Evolutionary conservation across 2,888 invertebrate species (phyloP), one percentile per base, ranked within the genome.

Genomic region (Caenorhabditis sp.): DNA sequence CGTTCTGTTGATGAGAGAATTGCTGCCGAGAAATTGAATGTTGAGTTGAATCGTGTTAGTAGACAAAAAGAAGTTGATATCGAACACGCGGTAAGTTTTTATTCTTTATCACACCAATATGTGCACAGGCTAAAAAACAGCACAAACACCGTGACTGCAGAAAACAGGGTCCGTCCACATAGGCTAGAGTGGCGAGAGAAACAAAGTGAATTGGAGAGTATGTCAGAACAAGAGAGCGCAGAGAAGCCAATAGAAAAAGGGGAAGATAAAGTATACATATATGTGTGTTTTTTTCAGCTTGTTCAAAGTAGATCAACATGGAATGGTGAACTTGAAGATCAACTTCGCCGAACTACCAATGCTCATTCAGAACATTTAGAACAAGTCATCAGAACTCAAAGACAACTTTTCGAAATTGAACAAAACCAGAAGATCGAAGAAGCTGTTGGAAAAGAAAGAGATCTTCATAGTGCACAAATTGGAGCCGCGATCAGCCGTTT

Each of bases 291-390:
- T 54, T 71, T 74, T 43, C 54, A 78, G 78, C 54, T 77, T 23
- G 23, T 72, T 17, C 62, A 66, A 12, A 76, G 61, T 10, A 69
- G 80, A 17, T 62, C 66, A 17, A 60, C 64, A 57, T 91, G 92
- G 27, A 88, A 88, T 61, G 69, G 91, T 58, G 92, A 93, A 72
- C 88, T 95, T 66, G 92, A 93, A 55, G 91, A 91, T 17, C 93
- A 94, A 84, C 88, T 97, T 69, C 93, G 93, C 87, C 91, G 93
- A 62, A 95, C 95, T 85, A 92, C 93, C 1, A 93, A 94, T 84
- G 92, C 94, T 0, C 95, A 95, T 88, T 91, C 92, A 59, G 95
- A 95, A 87, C 89, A 89, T 72, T 77, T 90, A 50, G 87, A 87
- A 68, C 79, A 82, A 66, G 92, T 92, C 0, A 89, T 96, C 17